phyloP scores from a whole-genome alignment of 2,888 invertebrate species.

The Oeneis ivallda region DNA sequence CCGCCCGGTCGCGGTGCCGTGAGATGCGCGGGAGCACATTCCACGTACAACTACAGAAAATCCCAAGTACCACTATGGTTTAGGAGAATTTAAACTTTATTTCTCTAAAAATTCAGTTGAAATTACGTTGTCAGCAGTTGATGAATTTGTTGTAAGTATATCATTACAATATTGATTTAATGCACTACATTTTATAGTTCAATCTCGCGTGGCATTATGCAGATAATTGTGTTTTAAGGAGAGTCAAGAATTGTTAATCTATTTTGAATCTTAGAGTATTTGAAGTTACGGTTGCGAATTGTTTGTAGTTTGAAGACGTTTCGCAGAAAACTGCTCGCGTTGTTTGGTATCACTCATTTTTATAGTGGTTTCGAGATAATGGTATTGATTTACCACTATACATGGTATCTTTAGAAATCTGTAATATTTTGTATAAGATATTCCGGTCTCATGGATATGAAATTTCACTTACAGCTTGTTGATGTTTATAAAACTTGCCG shows the following conservation, averaged over 20 bases:
- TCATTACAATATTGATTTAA: slow-evolving; percentile 44
- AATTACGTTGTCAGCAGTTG: not conserved
- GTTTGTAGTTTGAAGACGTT: slow-evolving; percentile 33
- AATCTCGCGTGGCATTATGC: slow-evolving; percentile 46
- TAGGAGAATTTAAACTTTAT: slow-evolving; percentile 42
- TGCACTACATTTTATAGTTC: slow-evolving; percentile 46
- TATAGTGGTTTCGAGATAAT: slow-evolving; percentile 79
- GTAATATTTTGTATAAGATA: slow-evolving; percentile 52
- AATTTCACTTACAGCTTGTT: slow-evolving; percentile 28
- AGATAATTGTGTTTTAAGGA: slow-evolving; percentile 45
- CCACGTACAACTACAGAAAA: slow-evolving; percentile 44
- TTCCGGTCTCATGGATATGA: slow-evolving; percentile 36
- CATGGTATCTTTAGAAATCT: slow-evolving; percentile 62
- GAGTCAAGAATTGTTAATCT: slow-evolving; percentile 3
- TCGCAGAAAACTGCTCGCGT: slow-evolving; percentile 60
- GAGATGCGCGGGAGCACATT: slow-evolving; percentile 71
- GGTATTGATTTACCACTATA: slow-evolving; percentile 76
- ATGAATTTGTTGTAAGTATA: slow-evolving; percentile 31
- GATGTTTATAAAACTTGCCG: slow-evolving; percentile 1
- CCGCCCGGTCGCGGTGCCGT: slow-evolving; percentile 71
- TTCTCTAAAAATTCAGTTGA: not conserved
- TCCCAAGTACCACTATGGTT: slow-evolving; percentile 33
- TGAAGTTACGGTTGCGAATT: slow-evolving; percentile 38
- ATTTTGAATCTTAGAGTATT: slow-evolving; percentile 38
- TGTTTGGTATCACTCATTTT: slow-evolving; percentile 71